Base-by-base conservation (phyloP, 2,113 vertebrate species). In the Pholis gunnellus region DNA sequence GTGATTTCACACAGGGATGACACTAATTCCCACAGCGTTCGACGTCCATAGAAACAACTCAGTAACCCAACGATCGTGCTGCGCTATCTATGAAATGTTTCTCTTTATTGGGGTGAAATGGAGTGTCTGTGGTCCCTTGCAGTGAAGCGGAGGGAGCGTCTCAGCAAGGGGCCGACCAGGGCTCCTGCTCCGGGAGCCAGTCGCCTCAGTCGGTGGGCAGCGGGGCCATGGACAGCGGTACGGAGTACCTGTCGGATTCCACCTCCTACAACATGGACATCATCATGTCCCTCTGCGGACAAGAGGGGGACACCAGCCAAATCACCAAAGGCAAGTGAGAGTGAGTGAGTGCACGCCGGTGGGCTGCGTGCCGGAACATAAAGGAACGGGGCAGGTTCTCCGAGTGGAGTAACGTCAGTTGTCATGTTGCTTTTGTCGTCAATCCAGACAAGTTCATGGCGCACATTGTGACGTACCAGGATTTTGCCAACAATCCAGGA, bases 211-310 rank as follows among this genome's bases (percentile, higher is more conserved):
- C 95, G 2, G 91, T 95, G 22, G 85, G 83, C n/a, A 92, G 91
- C 46, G 78, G 81, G 38, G 79, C 93, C 25, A 79, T 94, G 84
- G 95, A 95, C 90, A 94, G 93, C 56, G 95, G 72, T 1, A 86
- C 93, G 0, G 89, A 94, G 38, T 94, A 88, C 44, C 75, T 94
- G 67, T 89, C 60, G 0, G 96, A 96, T 72, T 91, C 93, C 1
- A 50, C 87, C 29, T 72, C 46, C 0, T 96, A 95, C 67, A 48
- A 68, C 4, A 85, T 92, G 89, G 95, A 96, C 0, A 72, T 97
- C 69, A 94, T 93, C 7, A 93, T 99, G 88, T 99, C 98, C 0
- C 95, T 99, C 29, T 99, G 98, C 0, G 97, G 97, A 29, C 95
- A 95, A 38, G 95, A 96, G 57, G 94, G 91, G 0, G 93, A 94